Percentiles rank a stretch among this genome's conserved stretches.
These are phyloP conservation scores for Epiblema foenella DNA, from an alignment of 2,888 invertebrate species.

Conservation along the genomic window DNA sequence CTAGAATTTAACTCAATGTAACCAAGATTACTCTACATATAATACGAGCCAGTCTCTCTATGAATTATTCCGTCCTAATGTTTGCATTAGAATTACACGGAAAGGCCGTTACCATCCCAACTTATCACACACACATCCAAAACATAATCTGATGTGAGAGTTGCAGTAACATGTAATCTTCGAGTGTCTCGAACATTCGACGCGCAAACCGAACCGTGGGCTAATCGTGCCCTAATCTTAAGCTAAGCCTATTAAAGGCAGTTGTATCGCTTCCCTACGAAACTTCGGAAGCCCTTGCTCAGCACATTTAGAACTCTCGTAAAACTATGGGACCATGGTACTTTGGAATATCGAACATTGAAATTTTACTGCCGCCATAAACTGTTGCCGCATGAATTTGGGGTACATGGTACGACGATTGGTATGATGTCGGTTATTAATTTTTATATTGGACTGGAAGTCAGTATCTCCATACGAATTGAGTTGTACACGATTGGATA, in stretches of 20 bases:
- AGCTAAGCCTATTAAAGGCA: conserved; percentile 83
- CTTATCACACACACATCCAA: conserved; percentile 45
- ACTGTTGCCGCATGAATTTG: conserved; percentile 63
- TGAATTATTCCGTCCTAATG: neutral
- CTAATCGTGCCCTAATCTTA: conserved; percentile 83
- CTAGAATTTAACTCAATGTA: neutral
- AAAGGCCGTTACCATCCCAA: conserved; percentile 45
- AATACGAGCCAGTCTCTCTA: neutral
- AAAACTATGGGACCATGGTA: conserved; percentile 71
- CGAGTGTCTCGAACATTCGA: conserved; percentile 69
- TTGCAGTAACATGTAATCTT: conserved; percentile 78
- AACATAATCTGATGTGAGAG: conserved; percentile 73
- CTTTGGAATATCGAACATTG: conserved; percentile 73
- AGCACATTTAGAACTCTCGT: conserved; percentile 75
- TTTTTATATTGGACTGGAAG: conserved; percentile 38
- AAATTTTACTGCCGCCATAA: conserved; percentile 75
- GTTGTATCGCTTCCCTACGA: conserved; percentile 83
- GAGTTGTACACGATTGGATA: conserved; percentile 34
- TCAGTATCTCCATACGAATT: conserved; percentile 29
- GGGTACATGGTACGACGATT: conserved; percentile 57
- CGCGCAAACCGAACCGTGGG: conserved; percentile 70
- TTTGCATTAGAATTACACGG: conserved; percentile 31
- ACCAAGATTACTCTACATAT: neutral
- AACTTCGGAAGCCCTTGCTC: conserved; percentile 83
- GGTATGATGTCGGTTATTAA: conserved; percentile 48